These are phyloP conservation scores for Gymnothorax javanicus DNA, from an alignment of 2,797 vertebrate species.

Conservation along the genomic window DNA sequence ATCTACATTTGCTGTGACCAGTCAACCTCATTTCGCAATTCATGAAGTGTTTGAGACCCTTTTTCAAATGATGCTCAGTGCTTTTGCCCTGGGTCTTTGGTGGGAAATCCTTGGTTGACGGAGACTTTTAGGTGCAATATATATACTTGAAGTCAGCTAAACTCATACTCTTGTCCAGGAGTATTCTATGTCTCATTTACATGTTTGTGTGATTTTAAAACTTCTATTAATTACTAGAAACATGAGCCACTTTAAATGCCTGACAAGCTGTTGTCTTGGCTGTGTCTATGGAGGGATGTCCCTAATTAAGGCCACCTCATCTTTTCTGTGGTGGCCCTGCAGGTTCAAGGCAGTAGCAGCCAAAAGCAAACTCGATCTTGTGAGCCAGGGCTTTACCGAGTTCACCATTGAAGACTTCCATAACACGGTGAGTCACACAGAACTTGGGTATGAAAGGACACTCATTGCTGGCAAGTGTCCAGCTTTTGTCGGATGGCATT, in stretches of 20 bases:
- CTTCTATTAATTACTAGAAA: too few species aligned
- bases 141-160: background rate
- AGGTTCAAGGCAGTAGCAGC: slow-evolving; percentile 91
- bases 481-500: background rate
- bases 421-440: slow-evolving; percentile 80
- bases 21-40: too few species aligned
- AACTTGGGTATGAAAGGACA: background rate
- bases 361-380: slow-evolving; percentile 90
- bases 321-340: slow-evolving; percentile 32
- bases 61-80: background rate
- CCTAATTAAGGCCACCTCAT: background rate
- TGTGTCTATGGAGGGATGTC: background rate
- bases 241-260: background rate
- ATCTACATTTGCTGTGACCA: too few species aligned
- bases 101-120: background rate
- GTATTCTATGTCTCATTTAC: background rate
- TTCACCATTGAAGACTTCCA: slow-evolving; percentile 96
- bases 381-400: slow-evolving; percentile 90
- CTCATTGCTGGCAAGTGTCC: background rate
- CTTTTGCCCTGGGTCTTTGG: background rate
- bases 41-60: background rate
- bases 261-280: background rate
- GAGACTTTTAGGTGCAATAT: background rate
- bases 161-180: background rate
- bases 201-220: background rate